Percentiles rank a stretch among this genome's conserved stretches.
Evolutionary conservation across 2,113 vertebrate genomes (phyloP).

Genomic region (Nannobrachium achirus): DNA sequence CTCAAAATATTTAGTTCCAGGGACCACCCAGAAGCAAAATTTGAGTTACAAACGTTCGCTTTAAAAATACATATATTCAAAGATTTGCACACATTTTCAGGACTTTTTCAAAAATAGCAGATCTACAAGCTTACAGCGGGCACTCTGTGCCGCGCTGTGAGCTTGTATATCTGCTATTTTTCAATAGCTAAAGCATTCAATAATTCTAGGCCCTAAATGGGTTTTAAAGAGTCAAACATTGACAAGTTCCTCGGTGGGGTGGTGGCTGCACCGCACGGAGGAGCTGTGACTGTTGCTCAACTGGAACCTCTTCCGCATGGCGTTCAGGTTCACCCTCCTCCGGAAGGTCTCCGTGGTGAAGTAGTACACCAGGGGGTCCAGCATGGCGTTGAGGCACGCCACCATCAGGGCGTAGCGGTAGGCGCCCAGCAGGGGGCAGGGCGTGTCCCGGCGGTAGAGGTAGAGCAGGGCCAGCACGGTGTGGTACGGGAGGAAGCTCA

Average conservation of each 20-base stretch:
- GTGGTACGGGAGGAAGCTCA: constrained; percentile 81
- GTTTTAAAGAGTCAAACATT: constrained; percentile 27
- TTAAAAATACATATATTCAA: no score
- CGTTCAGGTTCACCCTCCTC: constrained; percentile 43
- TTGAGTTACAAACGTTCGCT: no score
- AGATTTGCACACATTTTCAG: no score
- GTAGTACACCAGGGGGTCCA: constrained; percentile 79
- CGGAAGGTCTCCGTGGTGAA: constrained; percentile 81
- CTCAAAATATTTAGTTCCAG: no score
- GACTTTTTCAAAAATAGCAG: no score
- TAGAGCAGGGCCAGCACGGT: constrained; percentile 40
- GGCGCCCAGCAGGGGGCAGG: neutral
- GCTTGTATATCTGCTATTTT: no score
- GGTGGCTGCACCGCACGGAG: constrained; percentile 31
- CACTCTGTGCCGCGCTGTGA: no score
- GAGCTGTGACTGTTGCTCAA: constrained; percentile 58
- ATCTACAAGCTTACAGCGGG: no score
- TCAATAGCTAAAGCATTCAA: no score
- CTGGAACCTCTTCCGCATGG: constrained; percentile 40
- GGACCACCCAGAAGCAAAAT: no score
- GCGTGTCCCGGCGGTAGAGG: accelerated
- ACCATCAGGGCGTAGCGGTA: constrained; percentile 62
- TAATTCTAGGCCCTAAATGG: no score
- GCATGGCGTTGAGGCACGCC: constrained; percentile 65
- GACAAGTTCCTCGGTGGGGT: constrained; percentile 16